Evolutionary conservation across 2,797 vertebrate genomes (phyloP).

Genomic region (Takifugu rubripes): DNA sequence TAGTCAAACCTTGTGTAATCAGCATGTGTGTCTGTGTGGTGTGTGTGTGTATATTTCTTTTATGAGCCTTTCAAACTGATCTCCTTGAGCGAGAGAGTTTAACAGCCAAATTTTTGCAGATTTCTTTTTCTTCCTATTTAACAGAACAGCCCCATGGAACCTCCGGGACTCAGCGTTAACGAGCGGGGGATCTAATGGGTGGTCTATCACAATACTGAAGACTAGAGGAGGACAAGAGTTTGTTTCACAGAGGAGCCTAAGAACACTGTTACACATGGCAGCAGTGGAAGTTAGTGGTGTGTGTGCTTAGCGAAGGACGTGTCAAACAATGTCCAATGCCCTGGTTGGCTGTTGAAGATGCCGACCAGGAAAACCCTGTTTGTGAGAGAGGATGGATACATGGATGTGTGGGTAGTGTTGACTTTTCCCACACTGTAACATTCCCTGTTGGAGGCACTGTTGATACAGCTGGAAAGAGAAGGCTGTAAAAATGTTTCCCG

Average conservation of each 20-base stretch:
- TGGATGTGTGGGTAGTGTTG: conserved; percentile 4
- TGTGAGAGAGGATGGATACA: too few species aligned
- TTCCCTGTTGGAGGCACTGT: conserved; percentile 17
- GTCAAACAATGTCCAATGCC: too few species aligned
- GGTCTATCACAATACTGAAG: conserved; percentile 40
- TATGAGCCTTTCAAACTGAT: conserved; percentile 60
- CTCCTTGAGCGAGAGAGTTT: conserved; percentile 60
- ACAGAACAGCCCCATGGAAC: conserved; percentile 47
- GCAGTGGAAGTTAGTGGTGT: too few species aligned
- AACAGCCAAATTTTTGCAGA: conserved; percentile 67
- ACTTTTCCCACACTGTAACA: conserved; percentile 37
- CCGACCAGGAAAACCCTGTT: too few species aligned
- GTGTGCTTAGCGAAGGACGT: too few species aligned
- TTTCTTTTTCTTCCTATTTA: conserved; percentile 58
- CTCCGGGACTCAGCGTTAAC: conserved; percentile 59
- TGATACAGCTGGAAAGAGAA: conserved; percentile 41
- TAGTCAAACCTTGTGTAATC: background rate
- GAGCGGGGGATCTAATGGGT: conserved; percentile 58
- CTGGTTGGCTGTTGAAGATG: too few species aligned
- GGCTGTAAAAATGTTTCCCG: conserved; percentile 50
- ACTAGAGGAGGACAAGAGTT: conserved; percentile 22
- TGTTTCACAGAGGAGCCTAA: background rate
- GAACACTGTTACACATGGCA: too few species aligned
- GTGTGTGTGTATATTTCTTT: conserved; percentile 39
- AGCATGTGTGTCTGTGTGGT: conserved; percentile 15